phyloP scores from a whole-genome alignment of 2,113 vertebrate genomes.

The Malurus alboscapulatus region DNA sequence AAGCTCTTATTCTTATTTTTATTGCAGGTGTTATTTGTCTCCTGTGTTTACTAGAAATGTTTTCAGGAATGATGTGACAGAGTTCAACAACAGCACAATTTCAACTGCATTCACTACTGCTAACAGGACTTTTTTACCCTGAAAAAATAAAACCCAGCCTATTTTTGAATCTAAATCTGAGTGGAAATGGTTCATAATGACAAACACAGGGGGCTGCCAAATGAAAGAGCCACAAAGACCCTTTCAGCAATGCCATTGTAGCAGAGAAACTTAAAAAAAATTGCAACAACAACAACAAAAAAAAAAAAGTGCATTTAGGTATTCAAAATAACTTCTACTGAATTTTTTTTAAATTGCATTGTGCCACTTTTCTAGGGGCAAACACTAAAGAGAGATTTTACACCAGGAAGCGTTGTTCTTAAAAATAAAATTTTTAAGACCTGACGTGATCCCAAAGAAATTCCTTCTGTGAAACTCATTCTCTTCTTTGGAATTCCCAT shows the following conservation, averaged over 20 bases:
- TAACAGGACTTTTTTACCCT: background rate
- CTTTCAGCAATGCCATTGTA: background rate
- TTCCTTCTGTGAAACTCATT: background rate
- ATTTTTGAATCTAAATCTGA: background rate
- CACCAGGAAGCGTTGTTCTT: background rate
- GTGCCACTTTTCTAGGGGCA: background rate
- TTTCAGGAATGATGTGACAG: background rate
- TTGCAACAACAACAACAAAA: background rate
- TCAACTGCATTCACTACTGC: background rate
- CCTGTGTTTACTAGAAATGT: background rate
- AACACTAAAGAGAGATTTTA: background rate
- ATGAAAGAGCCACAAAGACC: background rate
- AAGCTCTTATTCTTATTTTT: background rate
- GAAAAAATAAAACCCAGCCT: background rate
- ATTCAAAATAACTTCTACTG: background rate
- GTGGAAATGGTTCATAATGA: background rate
- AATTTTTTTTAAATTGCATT: background rate
- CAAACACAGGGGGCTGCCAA: background rate
- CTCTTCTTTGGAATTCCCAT: fast-evolving
- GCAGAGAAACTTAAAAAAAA: background rate
- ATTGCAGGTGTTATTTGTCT: background rate
- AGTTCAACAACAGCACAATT: background rate
- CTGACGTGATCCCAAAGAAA: background rate
- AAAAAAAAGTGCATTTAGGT: fast-evolving
- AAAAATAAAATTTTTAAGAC: background rate